phyloP scores from a whole-genome alignment of 2,797 vertebrate genomes.

The Coregonus sp. region DNA sequence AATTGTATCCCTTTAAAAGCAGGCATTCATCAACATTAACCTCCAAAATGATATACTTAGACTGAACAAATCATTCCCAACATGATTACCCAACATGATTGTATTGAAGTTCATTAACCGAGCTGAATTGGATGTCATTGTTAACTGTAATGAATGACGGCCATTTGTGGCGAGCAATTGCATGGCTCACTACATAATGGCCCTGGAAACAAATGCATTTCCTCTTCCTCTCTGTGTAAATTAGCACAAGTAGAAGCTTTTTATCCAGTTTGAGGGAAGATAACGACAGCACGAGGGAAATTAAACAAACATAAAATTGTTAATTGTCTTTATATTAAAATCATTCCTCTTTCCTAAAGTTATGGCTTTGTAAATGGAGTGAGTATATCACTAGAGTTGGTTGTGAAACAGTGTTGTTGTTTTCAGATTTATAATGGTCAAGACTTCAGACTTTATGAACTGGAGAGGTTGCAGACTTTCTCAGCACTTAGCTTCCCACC shows the following conservation, averaged over 20 bases:
- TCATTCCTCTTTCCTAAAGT: slow-evolving; percentile 57
- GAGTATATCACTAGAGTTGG: slow-evolving; percentile 17
- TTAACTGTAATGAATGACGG: slow-evolving; percentile 76
- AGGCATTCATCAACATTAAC: slow-evolving; percentile 72
- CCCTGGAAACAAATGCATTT: slow-evolving; percentile 69
- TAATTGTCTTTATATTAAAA: slow-evolving; percentile 76
- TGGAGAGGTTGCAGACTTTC: slow-evolving; percentile 19
- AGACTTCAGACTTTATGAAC: neutral
- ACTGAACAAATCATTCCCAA: slow-evolving; percentile 73
- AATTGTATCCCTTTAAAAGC: slow-evolving; percentile 45
- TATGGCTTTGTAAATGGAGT: slow-evolving; percentile 59
- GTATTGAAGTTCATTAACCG: slow-evolving; percentile 76
- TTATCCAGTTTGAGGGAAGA: slow-evolving; percentile 61
- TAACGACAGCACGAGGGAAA: slow-evolving; percentile 63
- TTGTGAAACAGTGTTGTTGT: slow-evolving; percentile 34
- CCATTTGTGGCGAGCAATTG: slow-evolving; percentile 69
- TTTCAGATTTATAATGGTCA: slow-evolving; percentile 54
- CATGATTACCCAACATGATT: slow-evolving; percentile 73
- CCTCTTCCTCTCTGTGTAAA: slow-evolving; percentile 65
- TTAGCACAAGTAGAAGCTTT: slow-evolving; percentile 64
- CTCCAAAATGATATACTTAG: slow-evolving; percentile 69
- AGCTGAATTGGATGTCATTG: slow-evolving; percentile 76
- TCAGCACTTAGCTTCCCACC: too few relatives aligned
- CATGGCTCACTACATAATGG: slow-evolving; percentile 71
- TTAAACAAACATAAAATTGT: slow-evolving; percentile 72